Evolutionary conservation across 2,797 vertebrate species (phyloP).

Genomic region (Hirundo rustica): DNA sequence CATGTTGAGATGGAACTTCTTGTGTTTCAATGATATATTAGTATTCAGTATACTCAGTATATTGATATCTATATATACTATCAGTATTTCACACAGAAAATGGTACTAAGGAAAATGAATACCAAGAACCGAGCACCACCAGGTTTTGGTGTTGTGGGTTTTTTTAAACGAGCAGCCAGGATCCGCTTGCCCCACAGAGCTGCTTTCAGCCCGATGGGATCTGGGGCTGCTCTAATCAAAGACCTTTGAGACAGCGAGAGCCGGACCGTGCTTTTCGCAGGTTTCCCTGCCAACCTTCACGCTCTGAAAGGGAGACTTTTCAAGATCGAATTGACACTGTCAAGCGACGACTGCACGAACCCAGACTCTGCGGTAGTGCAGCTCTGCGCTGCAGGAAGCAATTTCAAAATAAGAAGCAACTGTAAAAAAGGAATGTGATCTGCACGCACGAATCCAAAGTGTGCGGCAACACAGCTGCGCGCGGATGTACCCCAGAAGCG

Average conservation of each 20-base stretch:
- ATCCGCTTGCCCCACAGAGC: not conserved
- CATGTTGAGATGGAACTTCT: not conserved
- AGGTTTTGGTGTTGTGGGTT: not conserved
- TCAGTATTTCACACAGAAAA: not conserved
- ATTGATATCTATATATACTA: not conserved
- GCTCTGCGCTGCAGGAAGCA: not conserved
- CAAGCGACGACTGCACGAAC: fast-evolving
- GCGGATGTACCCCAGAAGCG: fast-evolving
- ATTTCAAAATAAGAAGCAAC: not conserved
- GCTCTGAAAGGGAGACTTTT: fast-evolving
- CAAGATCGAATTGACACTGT: fast-evolving
- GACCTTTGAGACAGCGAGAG: not conserved
- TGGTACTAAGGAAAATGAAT: fast-evolving
- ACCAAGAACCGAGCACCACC: not conserved
- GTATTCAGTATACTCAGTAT: not conserved
- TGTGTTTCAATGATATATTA: not conserved
- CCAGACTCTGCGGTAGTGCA: not conserved
- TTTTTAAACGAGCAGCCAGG: not conserved
- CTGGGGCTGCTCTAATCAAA: not conserved
- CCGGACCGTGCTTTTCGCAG: not conserved
- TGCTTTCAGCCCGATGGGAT: too few species aligned
- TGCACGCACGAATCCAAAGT: fast-evolving
- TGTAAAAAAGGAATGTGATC: fast-evolving
- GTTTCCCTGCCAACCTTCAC: fast-evolving
- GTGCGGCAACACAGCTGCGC: not conserved